Evolutionary conservation across 2,888 invertebrate species (phyloP), one percentile per base, ranked within the genome.

Genomic region (Cloeon dipterum): DNA sequence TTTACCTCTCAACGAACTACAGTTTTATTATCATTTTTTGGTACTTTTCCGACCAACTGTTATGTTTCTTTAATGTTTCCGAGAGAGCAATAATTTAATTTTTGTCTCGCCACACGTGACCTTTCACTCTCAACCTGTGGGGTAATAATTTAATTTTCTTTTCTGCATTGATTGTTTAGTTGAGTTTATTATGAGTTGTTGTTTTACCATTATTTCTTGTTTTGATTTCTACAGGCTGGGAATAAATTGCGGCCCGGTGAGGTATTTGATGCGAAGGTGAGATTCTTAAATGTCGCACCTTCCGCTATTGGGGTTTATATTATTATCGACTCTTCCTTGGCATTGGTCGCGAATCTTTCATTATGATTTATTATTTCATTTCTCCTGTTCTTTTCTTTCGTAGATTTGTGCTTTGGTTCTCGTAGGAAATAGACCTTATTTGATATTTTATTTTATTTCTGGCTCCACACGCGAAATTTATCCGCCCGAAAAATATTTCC

Each of bases 241-340:
- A 70, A n/a, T n/a, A n/a, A 66, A 63, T 73, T 76, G 62, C 74
- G 75, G 59, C 76, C 75, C 56, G 76, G 75, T 62, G 75, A 76
- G 65, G 68, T 76, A 55, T 62, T 67, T 58, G 74, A 74, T 59
- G 62, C 64, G 57, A 74, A 75, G 75, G 75, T 75, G 70, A 69
- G 68, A 64, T 65, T 66, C 66, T 66, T 65, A n/a, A 16, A 14
- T 29, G 29, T 14, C 29, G n/a, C 29, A 29, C 29, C 29, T 29
- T n/a, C n/a, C 29, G 58, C 58, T 59, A 57, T 58, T 59, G 57
- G 57, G 57, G 58, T 51, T 48, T n/a, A n/a, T n/a, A n/a, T n/a
- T n/a, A n/a, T n/a, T n/a, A n/a, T n/a, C n/a, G n/a, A n/a, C n/a
- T n/a, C n/a, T n/a, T n/a, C n/a, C n/a, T n/a, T n/a, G 41, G 44